A percentile compares a stretch with the other conserved stretches of the same genome.
Evolutionary conservation across 2,113 vertebrate genomes (phyloP).

Genomic region (Eulacestoma nigropectus): DNA sequence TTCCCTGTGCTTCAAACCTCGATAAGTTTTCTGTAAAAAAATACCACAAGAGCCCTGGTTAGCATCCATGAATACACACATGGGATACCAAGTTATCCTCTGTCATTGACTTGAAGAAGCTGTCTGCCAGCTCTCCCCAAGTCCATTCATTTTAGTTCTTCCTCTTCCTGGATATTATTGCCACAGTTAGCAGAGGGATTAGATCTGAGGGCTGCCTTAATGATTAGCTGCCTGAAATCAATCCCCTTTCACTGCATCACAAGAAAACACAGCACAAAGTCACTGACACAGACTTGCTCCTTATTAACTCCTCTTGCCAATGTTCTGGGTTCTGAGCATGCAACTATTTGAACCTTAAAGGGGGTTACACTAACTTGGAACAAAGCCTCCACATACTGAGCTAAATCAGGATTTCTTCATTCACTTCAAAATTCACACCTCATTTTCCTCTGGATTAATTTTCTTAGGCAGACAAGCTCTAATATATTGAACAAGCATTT

Average conservation of each 20-base stretch:
- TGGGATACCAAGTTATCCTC: background rate
- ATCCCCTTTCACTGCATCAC: background rate
- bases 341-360: background rate
- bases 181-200: background rate
- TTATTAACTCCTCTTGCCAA: background rate
- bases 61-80: background rate
- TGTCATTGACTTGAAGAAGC: background rate
- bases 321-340: background rate
- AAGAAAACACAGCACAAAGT: background rate
- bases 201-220: background rate
- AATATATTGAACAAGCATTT: background rate
- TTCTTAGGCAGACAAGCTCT: slow-evolving; percentile 8
- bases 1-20: background rate
- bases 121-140: background rate
- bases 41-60: background rate
- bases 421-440: slow-evolving; percentile 14
- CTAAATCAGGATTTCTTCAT: background rate
- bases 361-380: background rate
- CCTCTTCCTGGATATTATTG: background rate
- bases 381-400: background rate
- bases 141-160: background rate
- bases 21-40: background rate
- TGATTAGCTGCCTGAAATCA: background rate
- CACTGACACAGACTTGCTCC: background rate
- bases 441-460: background rate